Percentiles rank a stretch among this genome's conserved stretches.
Evolutionary conservation across 2,113 vertebrate species (phyloP).

Genomic region (Larimichthys polyactis): DNA sequence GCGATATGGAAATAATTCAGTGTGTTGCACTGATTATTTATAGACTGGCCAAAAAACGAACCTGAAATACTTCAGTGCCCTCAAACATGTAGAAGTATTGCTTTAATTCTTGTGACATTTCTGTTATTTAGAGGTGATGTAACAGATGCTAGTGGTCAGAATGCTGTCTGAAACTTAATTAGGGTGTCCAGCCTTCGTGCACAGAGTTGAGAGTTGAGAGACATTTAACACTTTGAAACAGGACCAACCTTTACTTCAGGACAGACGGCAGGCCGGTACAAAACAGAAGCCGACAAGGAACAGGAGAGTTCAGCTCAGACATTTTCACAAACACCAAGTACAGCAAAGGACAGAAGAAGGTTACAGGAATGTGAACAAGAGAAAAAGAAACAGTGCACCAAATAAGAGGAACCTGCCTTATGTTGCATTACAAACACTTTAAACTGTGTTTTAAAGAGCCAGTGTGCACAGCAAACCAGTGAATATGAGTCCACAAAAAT

Average conservation of each 20-base stretch:
- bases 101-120: neutral
- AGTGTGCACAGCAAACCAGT: too few relatives aligned
- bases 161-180: neutral
- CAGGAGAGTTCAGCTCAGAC: neutral
- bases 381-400: too few relatives aligned
- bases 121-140: neutral
- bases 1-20: neutral
- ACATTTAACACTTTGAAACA: slow-evolving; percentile 11
- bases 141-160: neutral
- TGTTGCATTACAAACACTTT: neutral
- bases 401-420: neutral
- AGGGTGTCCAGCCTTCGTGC: neutral
- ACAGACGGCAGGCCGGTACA: neutral
- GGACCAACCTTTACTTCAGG: slow-evolving; percentile 31
- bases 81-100: neutral
- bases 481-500: too few relatives aligned
- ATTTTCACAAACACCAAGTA: slow-evolving; percentile 1
- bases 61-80: neutral
- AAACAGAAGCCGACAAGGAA: neutral
- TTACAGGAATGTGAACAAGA: neutral
- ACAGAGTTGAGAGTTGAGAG: neutral
- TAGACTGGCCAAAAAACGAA: neutral
- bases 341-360: neutral
- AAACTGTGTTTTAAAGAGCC: neutral
- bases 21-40: neutral